A percentile compares a stretch with the other conserved stretches of the same genome.
Conservation (phyloP, 2,797 vertebrate genomes). For the Pyrocephalus nanus region DNA sequence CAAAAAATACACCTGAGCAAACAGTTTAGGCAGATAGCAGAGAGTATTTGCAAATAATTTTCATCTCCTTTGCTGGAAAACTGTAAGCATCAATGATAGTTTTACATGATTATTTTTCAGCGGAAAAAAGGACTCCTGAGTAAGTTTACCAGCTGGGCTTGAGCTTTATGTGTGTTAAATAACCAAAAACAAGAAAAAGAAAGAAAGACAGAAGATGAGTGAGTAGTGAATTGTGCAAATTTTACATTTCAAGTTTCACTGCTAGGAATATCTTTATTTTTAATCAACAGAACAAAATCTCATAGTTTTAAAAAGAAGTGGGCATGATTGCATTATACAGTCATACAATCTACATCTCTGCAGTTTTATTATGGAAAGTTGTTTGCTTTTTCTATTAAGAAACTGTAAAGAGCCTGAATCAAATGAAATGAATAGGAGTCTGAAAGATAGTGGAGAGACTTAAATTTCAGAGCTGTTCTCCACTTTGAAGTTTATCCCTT, state of each 20-base stretch:
- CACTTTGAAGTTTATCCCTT: neutral
- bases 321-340: conserved; percentile 21
- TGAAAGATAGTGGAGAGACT: neutral
- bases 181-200: neutral
- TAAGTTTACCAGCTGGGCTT: neutral
- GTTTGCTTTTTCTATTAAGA: conserved; percentile 21
- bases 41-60: conserved; percentile 14
- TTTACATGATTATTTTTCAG: conserved; percentile 2
- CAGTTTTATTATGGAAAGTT: conserved; percentile 14
- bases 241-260: neutral
- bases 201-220: neutral
- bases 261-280: conserved; percentile 9
- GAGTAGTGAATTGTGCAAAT: neutral
- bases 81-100: neutral
- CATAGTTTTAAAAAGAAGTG: conserved; percentile 25
- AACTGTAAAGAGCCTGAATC: neutral
- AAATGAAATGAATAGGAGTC: neutral
- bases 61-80: neutral
- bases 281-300: conserved; percentile 38
- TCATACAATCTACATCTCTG: neutral
- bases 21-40: neutral
- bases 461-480: neutral
- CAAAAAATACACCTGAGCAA: conserved; percentile 12
- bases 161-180: neutral
- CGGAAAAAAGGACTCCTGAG: neutral